Conservation (phyloP, 2,797 vertebrate genomes). For the Naso thynnoides region DNA sequence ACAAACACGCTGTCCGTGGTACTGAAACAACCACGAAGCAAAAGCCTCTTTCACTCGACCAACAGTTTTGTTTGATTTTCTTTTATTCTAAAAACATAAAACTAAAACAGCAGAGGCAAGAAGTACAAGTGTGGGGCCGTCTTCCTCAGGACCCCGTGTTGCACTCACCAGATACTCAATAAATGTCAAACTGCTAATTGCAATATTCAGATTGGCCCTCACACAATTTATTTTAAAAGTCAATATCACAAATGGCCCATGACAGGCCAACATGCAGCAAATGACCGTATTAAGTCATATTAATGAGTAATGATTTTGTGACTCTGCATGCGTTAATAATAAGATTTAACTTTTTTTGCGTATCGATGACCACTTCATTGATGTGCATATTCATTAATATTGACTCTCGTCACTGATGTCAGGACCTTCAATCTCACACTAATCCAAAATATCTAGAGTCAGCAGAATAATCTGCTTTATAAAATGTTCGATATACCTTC, state of each 20-base stretch:
- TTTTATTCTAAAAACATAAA: too few relatives aligned
- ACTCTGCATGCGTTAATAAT: neutral
- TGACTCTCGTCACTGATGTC: conserved; percentile 26
- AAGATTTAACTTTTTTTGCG: neutral
- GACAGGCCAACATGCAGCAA: conserved; percentile 8
- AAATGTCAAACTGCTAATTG: too few relatives aligned
- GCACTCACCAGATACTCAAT: too few relatives aligned
- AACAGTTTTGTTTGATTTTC: too few relatives aligned
- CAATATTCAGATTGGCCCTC: neutral
- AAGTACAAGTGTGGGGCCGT: too few relatives aligned
- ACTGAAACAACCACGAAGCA: too few relatives aligned
- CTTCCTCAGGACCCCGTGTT: too few relatives aligned
- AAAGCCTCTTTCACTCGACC: too few relatives aligned
- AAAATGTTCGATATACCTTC: neutral
- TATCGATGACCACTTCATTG: conserved; percentile 24
- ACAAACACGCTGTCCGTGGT: too few relatives aligned
- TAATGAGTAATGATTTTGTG: conserved; percentile 15
- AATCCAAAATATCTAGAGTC: conserved; percentile 23
- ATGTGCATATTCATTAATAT: conserved; percentile 43
- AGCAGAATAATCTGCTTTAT: conserved; percentile 16
- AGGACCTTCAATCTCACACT: conserved; percentile 1
- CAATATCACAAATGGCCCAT: neutral
- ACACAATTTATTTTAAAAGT: neutral
- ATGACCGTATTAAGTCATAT: conserved; percentile 18
- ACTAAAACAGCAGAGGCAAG: too few relatives aligned